These are phyloP conservation scores for Malacoraja senta DNA, from an alignment of 2,797 vertebrate species.

Conservation along the genomic window DNA sequence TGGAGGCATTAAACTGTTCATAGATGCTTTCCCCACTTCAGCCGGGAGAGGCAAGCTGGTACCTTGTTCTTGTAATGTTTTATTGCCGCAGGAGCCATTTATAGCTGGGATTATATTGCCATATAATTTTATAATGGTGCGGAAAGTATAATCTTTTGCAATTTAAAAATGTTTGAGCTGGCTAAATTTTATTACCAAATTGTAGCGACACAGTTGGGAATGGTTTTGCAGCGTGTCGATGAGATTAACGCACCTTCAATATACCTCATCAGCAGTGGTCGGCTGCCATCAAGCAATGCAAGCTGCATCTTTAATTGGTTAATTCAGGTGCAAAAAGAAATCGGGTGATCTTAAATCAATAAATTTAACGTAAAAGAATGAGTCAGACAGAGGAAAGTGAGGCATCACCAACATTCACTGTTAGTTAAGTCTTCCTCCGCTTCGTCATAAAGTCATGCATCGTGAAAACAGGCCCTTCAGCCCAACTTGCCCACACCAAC, in stretches of 20 bases:
- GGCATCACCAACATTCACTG: neutral
- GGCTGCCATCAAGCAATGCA: neutral
- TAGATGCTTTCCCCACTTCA: neutral
- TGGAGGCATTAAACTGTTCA: neutral
- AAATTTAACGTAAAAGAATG: neutral
- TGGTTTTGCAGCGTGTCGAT: neutral
- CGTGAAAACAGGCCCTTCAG: neutral
- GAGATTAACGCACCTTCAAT: neutral
- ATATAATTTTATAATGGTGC: constrained; percentile 16
- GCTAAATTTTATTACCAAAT: neutral
- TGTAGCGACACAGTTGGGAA: neutral
- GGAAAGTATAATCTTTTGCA: constrained; percentile 21
- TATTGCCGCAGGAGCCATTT: constrained; percentile 14
- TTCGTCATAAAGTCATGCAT: neutral
- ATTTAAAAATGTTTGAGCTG: constrained; percentile 32
- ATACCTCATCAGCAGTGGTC: neutral
- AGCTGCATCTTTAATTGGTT: neutral
- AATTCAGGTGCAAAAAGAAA: neutral
- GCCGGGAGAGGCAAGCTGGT: neutral
- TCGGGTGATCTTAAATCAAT: neutral
- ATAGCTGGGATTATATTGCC: constrained; percentile 11
- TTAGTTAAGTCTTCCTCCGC: neutral
- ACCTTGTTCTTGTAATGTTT: neutral
- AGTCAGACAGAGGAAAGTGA: neutral
- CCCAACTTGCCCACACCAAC: neutral